These are phyloP conservation scores for Anabacerthia variegaticeps DNA, from an alignment of 2,797 vertebrate species.

Conservation along the genomic window DNA sequence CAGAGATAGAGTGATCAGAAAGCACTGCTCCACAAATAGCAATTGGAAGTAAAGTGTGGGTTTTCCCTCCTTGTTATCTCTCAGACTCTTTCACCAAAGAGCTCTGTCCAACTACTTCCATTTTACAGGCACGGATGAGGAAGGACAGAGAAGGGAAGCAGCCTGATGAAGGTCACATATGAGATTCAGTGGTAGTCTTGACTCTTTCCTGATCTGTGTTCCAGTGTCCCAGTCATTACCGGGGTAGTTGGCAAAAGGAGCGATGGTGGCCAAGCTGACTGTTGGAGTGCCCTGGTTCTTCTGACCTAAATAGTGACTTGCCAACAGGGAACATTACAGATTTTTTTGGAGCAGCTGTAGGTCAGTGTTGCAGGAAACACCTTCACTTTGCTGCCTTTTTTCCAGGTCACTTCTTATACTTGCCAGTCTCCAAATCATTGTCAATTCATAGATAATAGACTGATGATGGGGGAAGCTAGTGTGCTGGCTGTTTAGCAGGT, in stretches of 20 bases:
- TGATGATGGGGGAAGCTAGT: not conserved
- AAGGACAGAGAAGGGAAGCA: not conserved
- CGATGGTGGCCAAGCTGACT: not conserved
- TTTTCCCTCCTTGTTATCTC: not conserved
- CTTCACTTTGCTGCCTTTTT: not conserved
- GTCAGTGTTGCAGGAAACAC: not conserved
- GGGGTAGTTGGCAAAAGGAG: not conserved
- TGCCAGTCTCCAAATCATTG: not conserved
- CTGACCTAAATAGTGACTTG: not conserved
- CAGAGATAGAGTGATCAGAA: not conserved
- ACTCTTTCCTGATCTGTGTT: not conserved
- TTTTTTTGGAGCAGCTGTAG: not conserved
- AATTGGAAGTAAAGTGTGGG: not conserved
- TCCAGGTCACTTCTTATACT: not conserved
- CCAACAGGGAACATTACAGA: not conserved
- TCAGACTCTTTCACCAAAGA: not conserved
- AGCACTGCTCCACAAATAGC: not conserved
- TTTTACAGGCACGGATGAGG: not conserved
- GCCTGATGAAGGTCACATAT: not conserved
- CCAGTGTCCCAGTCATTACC: not conserved
- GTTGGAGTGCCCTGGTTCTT: not conserved
- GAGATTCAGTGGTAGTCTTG: not conserved
- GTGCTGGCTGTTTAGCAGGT: not conserved
- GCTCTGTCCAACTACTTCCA: not conserved
- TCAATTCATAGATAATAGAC: not conserved